Conservation (phyloP, 2,797 vertebrate genomes). For the Eospalax fontanierii region DNA sequence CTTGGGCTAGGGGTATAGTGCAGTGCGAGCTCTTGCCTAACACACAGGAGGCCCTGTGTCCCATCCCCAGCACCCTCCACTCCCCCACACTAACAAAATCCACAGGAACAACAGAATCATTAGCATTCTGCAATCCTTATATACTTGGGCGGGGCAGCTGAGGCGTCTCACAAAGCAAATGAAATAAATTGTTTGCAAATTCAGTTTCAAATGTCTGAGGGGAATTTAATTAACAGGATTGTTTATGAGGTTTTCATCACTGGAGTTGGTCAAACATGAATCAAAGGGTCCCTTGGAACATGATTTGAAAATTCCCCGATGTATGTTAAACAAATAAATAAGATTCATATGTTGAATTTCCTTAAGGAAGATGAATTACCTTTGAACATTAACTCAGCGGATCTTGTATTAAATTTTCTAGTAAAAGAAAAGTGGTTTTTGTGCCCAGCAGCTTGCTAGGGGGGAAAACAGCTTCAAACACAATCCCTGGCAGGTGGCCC, state of each 20-base stretch:
- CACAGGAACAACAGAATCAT: background rate
- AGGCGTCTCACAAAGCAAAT: background rate
- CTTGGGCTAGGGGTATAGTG: background rate
- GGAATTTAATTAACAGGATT: background rate
- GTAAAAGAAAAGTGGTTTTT: background rate
- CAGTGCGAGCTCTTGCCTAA: too few relatives aligned
- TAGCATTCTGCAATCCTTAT: accelerated
- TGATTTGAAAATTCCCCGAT: background rate
- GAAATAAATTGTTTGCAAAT: background rate
- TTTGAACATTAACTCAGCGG: background rate
- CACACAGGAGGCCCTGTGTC: background rate
- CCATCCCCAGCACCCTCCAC: too few relatives aligned
- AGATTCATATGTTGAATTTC: background rate
- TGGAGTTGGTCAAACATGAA: background rate
- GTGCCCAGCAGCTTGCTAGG: background rate
- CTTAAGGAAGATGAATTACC: background rate
- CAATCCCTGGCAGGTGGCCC: background rate
- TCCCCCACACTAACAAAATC: background rate
- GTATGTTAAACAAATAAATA: background rate
- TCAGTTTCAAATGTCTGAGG: background rate
- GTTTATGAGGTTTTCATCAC: background rate
- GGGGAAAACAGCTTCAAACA: too few relatives aligned
- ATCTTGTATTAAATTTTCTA: background rate
- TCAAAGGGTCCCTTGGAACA: background rate
- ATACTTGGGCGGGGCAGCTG: too few relatives aligned